These are phyloP conservation scores for Aselliscus stoliczkanus DNA, from an alignment of 2,797 vertebrate genomes.

Conservation along the genomic window DNA sequence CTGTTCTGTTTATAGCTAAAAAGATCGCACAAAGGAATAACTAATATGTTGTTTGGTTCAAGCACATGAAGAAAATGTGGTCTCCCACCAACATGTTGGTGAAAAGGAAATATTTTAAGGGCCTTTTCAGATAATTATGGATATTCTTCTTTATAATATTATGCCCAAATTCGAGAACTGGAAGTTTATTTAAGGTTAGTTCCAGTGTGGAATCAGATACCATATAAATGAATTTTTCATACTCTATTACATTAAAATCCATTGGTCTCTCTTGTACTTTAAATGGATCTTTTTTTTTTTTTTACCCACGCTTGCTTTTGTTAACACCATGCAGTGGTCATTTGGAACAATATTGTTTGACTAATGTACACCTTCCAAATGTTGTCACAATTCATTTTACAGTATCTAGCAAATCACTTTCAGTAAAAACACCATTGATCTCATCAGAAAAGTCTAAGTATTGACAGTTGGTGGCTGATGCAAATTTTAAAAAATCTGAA, in stretches of 20 bases:
- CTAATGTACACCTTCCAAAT: neutral
- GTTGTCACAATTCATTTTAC: neutral
- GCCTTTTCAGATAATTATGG: neutral
- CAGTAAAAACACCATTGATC: neutral
- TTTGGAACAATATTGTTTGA: neutral
- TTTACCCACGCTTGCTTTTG: neutral
- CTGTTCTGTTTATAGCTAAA: constrained; percentile 1
- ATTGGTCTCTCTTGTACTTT: neutral
- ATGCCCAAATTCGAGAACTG: neutral
- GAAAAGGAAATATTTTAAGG: neutral
- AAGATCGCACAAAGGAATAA: constrained; percentile 33
- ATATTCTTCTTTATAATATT: neutral
- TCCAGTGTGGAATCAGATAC: neutral
- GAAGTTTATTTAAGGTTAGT: neutral
- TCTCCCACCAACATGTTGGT: neutral
- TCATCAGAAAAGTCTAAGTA: neutral
- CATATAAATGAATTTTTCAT: neutral
- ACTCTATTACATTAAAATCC: neutral
- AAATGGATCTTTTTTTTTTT: neutral
- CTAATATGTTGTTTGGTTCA: neutral
- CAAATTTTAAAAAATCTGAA: neutral
- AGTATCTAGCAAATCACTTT: neutral
- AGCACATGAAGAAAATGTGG: neutral
- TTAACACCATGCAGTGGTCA: neutral
- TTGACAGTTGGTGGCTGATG: neutral